Base-by-base conservation (phyloP, 2,113 vertebrate genomes). In the Ophthalmotilapia sp. region DNA sequence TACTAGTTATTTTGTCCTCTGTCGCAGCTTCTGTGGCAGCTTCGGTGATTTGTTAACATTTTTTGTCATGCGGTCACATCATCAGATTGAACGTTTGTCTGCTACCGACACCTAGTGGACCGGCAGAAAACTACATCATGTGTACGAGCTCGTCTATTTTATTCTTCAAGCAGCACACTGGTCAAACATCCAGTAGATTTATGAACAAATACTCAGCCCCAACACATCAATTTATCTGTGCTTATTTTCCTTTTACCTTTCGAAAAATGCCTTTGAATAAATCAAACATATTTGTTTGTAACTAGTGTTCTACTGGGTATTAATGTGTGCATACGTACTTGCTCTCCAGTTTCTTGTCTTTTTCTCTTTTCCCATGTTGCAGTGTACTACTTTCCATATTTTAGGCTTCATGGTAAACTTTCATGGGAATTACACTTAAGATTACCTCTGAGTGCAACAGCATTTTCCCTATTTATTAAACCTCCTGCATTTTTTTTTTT, bases 101-200 rank as follows among this genome's bases (percentile, higher is more conserved):
- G 42, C 51, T 62, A 13, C 3, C 82, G 83, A 80, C 89, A 85
- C 70, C 82, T 12, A 85, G 89, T 90, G 91, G 91, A 80, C 45
- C 9, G 13, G 56, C 2, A 29, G 58, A 77, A 45, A 85, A 88
- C 56, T 29, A 47, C 77, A 86, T 62, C 33, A 15, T n/a, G n/a
- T 70, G n/a, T 9, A 13, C 5, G 1, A n/a, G 26, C 8, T 14
- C 4, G 2, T 62, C 9, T 86, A 19, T 17, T 77, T 77, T 31
- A n/a, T 13, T 51, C 26, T 77, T 49, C 26, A 0, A 77, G 17
- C 73, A n/a, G 5, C 9, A 19, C 23, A 49, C 26, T 31, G 42
- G 23, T 49, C 70, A 77, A 77, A 77, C 45, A 77, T 77, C 42
- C 26, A 13, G 9, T 19, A 77, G 42, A 51, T 77, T 49, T 49